Evolutionary conservation across 2,888 invertebrate genomes (phyloP), one percentile per base, ranked within the genome.

Genomic region (Erebia palarica): DNA sequence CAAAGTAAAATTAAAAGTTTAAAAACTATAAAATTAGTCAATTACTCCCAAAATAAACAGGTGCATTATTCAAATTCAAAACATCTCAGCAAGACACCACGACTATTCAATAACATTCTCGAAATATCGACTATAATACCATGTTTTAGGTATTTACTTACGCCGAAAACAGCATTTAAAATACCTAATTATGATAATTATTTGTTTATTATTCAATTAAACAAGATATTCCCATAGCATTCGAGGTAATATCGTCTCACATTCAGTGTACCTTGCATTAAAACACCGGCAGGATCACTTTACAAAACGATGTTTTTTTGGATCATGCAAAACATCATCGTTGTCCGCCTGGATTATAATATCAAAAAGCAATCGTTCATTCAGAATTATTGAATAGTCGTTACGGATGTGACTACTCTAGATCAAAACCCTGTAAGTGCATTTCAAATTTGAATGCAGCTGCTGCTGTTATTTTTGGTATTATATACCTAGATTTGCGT

Each of bases 351-450:
- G 86, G 89, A 89, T 90, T 90, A 88, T 87, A 76, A 87, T 84
- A 88, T 86, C 88, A 87, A 89, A 90, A 88, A 91, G 91, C 92
- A 92, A 93, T 92, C 90, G 86, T 88, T 92, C 89, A 92, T 92
- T 92, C 90, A 91, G 85, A 83, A 82, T 82, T 82, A 92, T 93
- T 93, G 92, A 93, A 93, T 92, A 90, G 92, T 90, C 88, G 89
- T 92, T 91, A 91, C 83, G 85, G 87, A 81, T 82, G 11, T 11
- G 47, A 49, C 63, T 49, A 49, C 21, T 14, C 14, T 49, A 49
- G 18, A 49, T 49, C 5, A 63, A 13, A 49, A 63, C 63, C 4
- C 21, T 14, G 21, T 63, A 63, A 63, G 49, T 49, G 3, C 61
- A 49, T 47, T 44, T 18, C 0, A 14, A 21, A 14, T 18, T 27